phyloP scores from a whole-genome alignment of 2,797 vertebrate genomes.

The Galaxias olidus region DNA sequence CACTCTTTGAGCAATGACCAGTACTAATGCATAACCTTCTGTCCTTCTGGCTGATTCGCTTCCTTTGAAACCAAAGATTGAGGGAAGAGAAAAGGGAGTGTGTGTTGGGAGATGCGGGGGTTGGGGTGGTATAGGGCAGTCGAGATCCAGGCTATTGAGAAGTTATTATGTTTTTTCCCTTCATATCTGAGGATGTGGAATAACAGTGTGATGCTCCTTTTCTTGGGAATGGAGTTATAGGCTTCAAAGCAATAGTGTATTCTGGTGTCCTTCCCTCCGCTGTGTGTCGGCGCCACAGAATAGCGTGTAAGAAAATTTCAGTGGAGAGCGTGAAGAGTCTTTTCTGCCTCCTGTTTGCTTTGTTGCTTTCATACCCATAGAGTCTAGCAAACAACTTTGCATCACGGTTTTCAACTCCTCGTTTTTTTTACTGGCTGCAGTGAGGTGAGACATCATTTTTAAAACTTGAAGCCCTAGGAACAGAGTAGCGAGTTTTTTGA shows the following conservation, averaged over 20 bases:
- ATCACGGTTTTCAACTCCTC: background rate
- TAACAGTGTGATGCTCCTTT: slow-evolving; percentile 78
- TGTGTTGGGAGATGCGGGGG: slow-evolving; percentile 43
- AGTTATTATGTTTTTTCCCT: slow-evolving; percentile 79
- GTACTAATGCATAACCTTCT: slow-evolving; percentile 99
- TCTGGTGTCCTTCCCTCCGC: slow-evolving; percentile 63
- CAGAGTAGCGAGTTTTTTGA: too few species aligned
- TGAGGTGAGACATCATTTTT: too few species aligned
- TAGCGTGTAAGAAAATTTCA: slow-evolving; percentile 25
- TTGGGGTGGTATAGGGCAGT: slow-evolving; percentile 65
- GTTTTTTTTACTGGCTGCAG: too few species aligned
- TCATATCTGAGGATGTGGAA: slow-evolving; percentile 85
- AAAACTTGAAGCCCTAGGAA: too few species aligned
- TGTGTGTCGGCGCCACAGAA: slow-evolving; percentile 66
- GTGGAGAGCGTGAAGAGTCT: background rate
- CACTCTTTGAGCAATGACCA: slow-evolving; percentile 99
- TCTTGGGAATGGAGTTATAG: slow-evolving; percentile 77
- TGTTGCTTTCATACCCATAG: background rate
- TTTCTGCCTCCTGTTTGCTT: background rate
- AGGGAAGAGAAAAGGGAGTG: slow-evolving; percentile 77
- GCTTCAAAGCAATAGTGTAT: slow-evolving; percentile 75
- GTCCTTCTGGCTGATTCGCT: slow-evolving; percentile 97
- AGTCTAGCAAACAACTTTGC: background rate
- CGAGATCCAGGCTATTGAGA: slow-evolving; percentile 81
- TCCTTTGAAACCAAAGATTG: slow-evolving; percentile 95